Evolutionary conservation across 1,140 invertebrate species (phyloP).

Genomic region (Zophobas morio): DNA sequence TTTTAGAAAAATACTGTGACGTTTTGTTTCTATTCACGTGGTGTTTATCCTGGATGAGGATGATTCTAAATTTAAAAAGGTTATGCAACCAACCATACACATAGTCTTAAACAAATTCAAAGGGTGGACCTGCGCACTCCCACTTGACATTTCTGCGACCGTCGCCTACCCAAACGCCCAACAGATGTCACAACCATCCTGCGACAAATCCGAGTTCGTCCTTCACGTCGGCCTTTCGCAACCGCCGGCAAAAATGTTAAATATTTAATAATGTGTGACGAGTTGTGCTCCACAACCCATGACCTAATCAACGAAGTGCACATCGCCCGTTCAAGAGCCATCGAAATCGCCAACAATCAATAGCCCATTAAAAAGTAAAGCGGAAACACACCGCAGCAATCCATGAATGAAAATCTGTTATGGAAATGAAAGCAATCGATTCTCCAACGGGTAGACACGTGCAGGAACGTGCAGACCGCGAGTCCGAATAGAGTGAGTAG

Average conservation of each 20-base stretch:
- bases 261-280: constrained; percentile 22
- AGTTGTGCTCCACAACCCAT: background rate
- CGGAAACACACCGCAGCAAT: background rate
- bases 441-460: background rate
- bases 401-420: constrained; percentile 8
- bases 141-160: background rate
- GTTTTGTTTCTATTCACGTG: no score
- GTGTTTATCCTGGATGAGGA: no score
- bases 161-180: background rate
- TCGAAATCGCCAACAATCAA: constrained; percentile 1
- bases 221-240: constrained; percentile 22
- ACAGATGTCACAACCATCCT: constrained; percentile 31
- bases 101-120: background rate
- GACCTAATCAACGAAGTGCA: constrained; percentile 6
- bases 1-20: no score
- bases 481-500: background rate
- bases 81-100: constrained; percentile 15
- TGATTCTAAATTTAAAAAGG: background rate
- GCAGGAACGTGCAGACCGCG: background rate
- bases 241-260: constrained; percentile 23
- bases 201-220: constrained; percentile 28
- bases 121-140: background rate
- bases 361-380: background rate
- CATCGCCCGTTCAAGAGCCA: background rate
- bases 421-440: constrained; percentile 15